Conservation (phyloP, 2,888 invertebrate genomes). For the Flexamia atlantica region DNA sequence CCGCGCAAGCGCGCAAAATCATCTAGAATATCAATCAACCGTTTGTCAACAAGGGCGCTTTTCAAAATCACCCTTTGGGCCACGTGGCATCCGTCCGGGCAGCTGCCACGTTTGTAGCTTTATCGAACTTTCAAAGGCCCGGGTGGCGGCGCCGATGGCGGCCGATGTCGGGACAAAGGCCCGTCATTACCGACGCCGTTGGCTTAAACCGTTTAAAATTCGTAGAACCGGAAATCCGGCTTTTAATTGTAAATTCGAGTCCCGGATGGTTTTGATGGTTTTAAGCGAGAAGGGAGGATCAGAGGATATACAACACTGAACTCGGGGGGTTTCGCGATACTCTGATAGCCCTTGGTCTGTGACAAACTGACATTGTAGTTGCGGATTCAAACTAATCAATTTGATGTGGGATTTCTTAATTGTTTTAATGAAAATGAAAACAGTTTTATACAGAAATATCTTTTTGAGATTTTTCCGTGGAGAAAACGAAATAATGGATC, state of each 20-base stretch:
- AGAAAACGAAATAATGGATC: too few species aligned
- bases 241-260: slow-evolving; percentile 36
- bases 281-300: neutral
- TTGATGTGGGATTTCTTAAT: too few species aligned
- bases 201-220: slow-evolving; percentile 6
- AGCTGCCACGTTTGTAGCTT: slow-evolving; percentile 17
- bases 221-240: slow-evolving; percentile 36
- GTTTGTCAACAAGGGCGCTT: slow-evolving; percentile 43
- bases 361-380: too few species aligned
- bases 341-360: too few species aligned
- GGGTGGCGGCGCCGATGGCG: neutral
- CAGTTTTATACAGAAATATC: too few species aligned
- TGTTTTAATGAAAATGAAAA: too few species aligned
- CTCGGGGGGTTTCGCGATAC: too few species aligned
- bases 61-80: slow-evolving; percentile 31
- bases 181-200: neutral
- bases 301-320: neutral
- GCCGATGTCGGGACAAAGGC: neutral
- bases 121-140: slow-evolving; percentile 3
- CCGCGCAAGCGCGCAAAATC: slow-evolving; percentile 18
- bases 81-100: slow-evolving; percentile 18
- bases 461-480: too few species aligned
- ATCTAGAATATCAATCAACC: slow-evolving; percentile 35
- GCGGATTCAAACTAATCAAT: too few species aligned
- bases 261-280: neutral